Percentiles rank a stretch among this genome's conserved stretches.
Conservation (phyloP, 1,140 invertebrate genomes). For the Cyphomyrmex costatus region DNA sequence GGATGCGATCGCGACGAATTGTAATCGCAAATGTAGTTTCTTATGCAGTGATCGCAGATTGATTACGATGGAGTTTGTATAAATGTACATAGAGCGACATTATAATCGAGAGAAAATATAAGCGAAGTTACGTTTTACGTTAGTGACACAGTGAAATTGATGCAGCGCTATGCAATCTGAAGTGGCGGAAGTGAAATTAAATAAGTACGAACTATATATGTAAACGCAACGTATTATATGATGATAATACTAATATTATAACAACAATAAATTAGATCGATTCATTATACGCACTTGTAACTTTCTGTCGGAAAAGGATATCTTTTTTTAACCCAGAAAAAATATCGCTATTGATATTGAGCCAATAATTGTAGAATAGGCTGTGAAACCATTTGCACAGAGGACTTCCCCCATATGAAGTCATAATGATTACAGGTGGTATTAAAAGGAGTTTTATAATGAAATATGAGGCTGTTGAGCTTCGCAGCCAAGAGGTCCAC, state of each 20-base stretch:
- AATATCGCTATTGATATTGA: conserved; percentile 76
- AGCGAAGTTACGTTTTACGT: conserved; percentile 26
- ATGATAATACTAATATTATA: conserved; percentile 48
- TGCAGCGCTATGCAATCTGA: conserved; percentile 17
- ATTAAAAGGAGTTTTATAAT: conserved; percentile 77
- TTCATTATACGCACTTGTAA: conserved; percentile 27
- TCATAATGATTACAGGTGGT: conserved; percentile 86
- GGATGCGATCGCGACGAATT: conserved; percentile 27
- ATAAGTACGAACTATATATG: conserved; percentile 42
- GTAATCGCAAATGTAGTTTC: conserved; percentile 50
- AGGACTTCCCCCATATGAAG: conserved; percentile 85
- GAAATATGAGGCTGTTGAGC: conserved; percentile 81
- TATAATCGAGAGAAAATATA: conserved; percentile 22
- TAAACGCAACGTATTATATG: conserved; percentile 50
- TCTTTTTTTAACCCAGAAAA: not conserved
- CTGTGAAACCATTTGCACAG: conserved; percentile 78
- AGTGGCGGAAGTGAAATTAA: conserved; percentile 7
- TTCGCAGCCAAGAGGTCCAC: conserved; percentile 79
- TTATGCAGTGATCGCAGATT: conserved; percentile 41
- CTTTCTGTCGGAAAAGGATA: not conserved
- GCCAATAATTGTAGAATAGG: conserved; percentile 79
- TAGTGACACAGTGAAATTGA: conserved; percentile 11
- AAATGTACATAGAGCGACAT: conserved; percentile 44
- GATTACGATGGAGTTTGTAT: conserved; percentile 50
- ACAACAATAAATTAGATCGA: conserved; percentile 58